Evolutionary conservation across 1,140 invertebrate species (phyloP), one percentile per base, ranked within the genome.

Genomic region (Lerema accius): DNA sequence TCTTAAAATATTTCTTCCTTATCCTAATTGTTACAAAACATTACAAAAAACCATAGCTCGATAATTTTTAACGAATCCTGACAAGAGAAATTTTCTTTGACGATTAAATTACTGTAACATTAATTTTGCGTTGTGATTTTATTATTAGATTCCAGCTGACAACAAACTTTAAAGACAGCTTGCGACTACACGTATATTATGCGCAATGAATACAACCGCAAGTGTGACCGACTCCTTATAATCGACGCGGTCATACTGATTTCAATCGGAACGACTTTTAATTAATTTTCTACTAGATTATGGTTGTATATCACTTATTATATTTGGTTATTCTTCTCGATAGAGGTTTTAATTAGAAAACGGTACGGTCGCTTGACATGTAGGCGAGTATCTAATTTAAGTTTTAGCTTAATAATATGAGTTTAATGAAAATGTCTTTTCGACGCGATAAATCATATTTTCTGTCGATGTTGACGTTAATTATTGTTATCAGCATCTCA

Each of bases 261-360:
- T 87, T 80, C 75, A 80, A 86, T 81, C 78, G 76, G 79, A 82
- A 79, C 63, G 50, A 63, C 68, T 82, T 83, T 85, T 88, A 86
- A 88, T 88, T 88, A 86, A 85, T 88, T 85, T 86, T 81, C 76
- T 79, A 81, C 71, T 65, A 82, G 69, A 86, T 82, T 83, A 84
- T 78, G 65, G 74, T 51, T 65, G 72, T 73, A 65, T 75, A 78
- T 77, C 69, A 72, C 70, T 80, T 81, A 80, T 78, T 70, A 78
- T 78, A 69, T 78, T 73, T 70, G 62, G 71, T 66, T 69, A 62
- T 66, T 61, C 50, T 49, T 49, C 40, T 55, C 32, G 60, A 65
- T 58, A 45, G 62, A 61, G 60, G 28, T 69, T 71, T 71, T 74
- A 76, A 77, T 74, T 77, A 74, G 63, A 71, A 71, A 68, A 61